Percentiles rank a stretch among this genome's conserved stretches.
These are phyloP conservation scores for Noctua comes DNA, from an alignment of 2,888 invertebrate species.

Conservation along the genomic window DNA sequence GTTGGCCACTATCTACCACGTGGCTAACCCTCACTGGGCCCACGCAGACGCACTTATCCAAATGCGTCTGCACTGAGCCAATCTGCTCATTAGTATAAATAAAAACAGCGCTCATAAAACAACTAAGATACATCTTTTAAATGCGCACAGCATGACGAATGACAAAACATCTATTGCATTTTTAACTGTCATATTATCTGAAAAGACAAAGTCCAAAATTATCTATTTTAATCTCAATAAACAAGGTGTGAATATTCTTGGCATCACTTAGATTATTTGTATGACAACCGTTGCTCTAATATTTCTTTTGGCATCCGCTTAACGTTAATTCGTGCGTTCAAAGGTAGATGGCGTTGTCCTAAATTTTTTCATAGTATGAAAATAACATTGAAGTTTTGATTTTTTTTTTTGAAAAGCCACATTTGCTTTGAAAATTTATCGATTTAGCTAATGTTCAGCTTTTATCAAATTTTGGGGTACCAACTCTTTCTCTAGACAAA, in stretches of 20 bases:
- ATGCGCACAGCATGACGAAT: slow-evolving; percentile 9
- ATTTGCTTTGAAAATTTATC: neutral
- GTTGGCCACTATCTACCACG: no score
- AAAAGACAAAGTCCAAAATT: slow-evolving; percentile 28
- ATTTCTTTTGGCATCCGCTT: neutral
- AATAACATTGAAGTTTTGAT: neutral
- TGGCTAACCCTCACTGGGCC: neutral
- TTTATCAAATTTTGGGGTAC: neutral
- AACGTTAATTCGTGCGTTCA: neutral
- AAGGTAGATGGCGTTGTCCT: slow-evolving; percentile 42
- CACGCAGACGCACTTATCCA: neutral
- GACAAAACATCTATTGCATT: slow-evolving; percentile 12
- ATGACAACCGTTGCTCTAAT: neutral
- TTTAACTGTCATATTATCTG: neutral
- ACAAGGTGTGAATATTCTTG: slow-evolving; percentile 31
- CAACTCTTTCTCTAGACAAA: neutral
- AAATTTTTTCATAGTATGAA: neutral
- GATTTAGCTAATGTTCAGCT: neutral
- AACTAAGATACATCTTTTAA: slow-evolving; percentile 10
- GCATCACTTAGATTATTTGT: slow-evolving; percentile 26
- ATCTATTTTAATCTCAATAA: slow-evolving; percentile 33
- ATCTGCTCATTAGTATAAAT: neutral
- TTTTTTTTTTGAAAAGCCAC: neutral
- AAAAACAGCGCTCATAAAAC: neutral
- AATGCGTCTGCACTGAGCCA: neutral